phyloP scores from a whole-genome alignment of 2,113 vertebrate genomes.

The Ictalurus punctatus region DNA sequence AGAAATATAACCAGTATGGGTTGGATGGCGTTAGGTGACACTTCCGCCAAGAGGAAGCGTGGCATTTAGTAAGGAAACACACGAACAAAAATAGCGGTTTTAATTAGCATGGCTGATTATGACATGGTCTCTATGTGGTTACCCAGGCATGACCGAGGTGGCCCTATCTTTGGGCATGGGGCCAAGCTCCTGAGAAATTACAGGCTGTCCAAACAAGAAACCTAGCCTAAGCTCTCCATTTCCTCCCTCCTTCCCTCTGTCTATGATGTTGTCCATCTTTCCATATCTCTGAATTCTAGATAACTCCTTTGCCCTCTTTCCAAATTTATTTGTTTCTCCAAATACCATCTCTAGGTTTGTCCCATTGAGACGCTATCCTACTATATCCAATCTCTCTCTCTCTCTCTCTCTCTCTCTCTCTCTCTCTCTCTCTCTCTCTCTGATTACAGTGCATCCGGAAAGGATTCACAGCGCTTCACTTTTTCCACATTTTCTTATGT shows the following conservation, averaged over 20 bases:
- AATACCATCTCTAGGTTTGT: constrained; percentile 12
- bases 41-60: constrained; percentile 58
- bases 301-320: constrained; percentile 41
- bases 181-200: constrained; percentile 70
- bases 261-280: constrained; percentile 14
- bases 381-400: background rate
- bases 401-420: constrained; percentile 1
- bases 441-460: no score
- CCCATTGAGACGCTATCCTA: constrained; percentile 25
- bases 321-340: constrained; percentile 40
- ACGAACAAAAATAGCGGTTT: constrained; percentile 72
- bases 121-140: constrained; percentile 62
- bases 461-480: no score
- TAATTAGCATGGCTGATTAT: constrained; percentile 72
- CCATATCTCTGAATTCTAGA: constrained; percentile 16
- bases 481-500: no score
- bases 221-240: constrained; percentile 46
- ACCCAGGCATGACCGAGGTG: constrained; percentile 70
- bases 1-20: constrained; percentile 58
- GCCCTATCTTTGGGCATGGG: constrained; percentile 65
- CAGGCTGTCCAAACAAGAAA: constrained; percentile 61
- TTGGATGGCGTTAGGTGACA: constrained; percentile 62
- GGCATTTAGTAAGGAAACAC: constrained; percentile 36
- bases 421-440: background rate
- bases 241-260: constrained; percentile 2